Evolutionary conservation across 92 coral and sea anemone species (phyloP).

Genomic region (Zoanthus sociatus): DNA sequence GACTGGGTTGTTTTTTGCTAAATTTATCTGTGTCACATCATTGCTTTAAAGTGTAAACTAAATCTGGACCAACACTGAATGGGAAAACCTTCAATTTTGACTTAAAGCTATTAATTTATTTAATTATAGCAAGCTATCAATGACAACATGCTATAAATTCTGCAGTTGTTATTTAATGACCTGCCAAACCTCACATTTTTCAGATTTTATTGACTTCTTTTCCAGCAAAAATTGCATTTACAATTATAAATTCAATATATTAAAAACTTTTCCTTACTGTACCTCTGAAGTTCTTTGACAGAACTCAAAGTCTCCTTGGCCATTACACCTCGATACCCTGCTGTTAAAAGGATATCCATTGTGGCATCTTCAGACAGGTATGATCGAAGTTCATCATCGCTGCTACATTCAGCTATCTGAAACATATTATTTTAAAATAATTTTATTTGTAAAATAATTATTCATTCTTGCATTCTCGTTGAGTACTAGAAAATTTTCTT

Average conservation of each 20-base stretch:
- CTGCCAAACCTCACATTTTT: slow-evolving; percentile 23
- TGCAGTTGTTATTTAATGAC: slow-evolving; percentile 19
- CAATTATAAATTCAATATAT: slow-evolving; percentile 30
- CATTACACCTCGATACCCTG: slow-evolving; percentile 69
- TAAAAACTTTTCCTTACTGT: slow-evolving; percentile 24
- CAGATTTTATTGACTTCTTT: slow-evolving; percentile 34
- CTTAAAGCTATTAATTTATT: slow-evolving; percentile 5
- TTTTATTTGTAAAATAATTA: slow-evolving; percentile 27
- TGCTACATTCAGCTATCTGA: slow-evolving; percentile 66
- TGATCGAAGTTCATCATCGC: slow-evolving; percentile 60
- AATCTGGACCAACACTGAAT: slow-evolving; percentile 36
- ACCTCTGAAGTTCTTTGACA: slow-evolving; percentile 50
- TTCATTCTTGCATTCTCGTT: slow-evolving; percentile 29
- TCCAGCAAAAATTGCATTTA: slow-evolving; percentile 33
- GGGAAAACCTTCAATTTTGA: slow-evolving; percentile 33
- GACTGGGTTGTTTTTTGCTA: slow-evolving; percentile 32
- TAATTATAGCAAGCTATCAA: slow-evolving; percentile 23
- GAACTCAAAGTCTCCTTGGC: slow-evolving; percentile 72
- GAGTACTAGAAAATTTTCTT: slow-evolving; percentile 23
- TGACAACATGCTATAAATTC: slow-evolving; percentile 23
- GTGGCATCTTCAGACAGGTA: slow-evolving; percentile 64
- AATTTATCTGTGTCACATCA: slow-evolving; percentile 35
- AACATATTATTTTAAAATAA: slow-evolving; percentile 39
- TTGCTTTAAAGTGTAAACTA: slow-evolving; percentile 36
- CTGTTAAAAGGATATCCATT: slow-evolving; percentile 64